Conservation (phyloP, 2,113 vertebrate genomes). For the Osmerus eperlanus region DNA sequence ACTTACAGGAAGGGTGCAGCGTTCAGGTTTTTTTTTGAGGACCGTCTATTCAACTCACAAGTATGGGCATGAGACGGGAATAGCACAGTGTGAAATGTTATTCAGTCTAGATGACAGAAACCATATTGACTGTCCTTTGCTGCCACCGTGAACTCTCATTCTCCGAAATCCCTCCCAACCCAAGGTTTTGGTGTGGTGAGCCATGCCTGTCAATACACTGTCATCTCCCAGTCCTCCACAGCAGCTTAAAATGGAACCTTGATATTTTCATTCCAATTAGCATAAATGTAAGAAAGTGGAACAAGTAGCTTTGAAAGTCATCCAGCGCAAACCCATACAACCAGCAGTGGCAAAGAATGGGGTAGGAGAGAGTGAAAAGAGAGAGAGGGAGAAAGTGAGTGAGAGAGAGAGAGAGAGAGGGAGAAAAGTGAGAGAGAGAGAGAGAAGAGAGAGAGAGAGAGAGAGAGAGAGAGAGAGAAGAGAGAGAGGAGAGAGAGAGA, state of each 20-base stretch:
- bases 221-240: constrained; percentile 40
- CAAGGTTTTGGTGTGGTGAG: constrained; percentile 41
- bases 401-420: constrained; percentile 20
- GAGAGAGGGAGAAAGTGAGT: constrained; percentile 27
- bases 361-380: not conserved
- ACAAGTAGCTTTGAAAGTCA: constrained; percentile 74
- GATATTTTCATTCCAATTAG: constrained; percentile 72
- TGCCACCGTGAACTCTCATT: constrained; percentile 50
- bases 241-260: constrained; percentile 63
- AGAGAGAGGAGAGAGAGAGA: constrained; percentile 24
- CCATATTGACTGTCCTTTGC: constrained; percentile 49
- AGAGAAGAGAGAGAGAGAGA: constrained; percentile 3
- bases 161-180: constrained; percentile 41
- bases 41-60: constrained; percentile 32
- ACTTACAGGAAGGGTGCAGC: constrained; percentile 34
- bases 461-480: constrained; percentile 11
- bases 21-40: constrained; percentile 44
- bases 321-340: constrained; percentile 61
- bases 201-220: constrained; percentile 54
- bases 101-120: constrained; percentile 54
- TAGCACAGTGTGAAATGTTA: constrained; percentile 49
- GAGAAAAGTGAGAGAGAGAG: constrained; percentile 3
- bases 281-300: constrained; percentile 73
- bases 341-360: constrained; percentile 27
- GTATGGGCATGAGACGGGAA: constrained; percentile 48